Evolutionary conservation across 1,140 invertebrate species (phyloP), one percentile per base, ranked within the genome.

Genomic region (Atta texana): DNA sequence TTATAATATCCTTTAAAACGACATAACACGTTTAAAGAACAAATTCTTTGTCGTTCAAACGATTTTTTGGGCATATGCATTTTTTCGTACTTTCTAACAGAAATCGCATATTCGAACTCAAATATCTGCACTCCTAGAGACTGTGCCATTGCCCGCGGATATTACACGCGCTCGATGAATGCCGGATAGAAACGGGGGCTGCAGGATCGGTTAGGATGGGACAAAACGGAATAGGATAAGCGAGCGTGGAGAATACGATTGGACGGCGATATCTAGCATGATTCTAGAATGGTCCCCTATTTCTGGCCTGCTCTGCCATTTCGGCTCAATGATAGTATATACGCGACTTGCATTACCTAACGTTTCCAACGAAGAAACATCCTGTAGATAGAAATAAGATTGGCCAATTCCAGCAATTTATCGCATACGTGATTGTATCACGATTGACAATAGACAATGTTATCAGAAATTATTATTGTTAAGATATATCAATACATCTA

Each of bases 161-260:
- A 90, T 93, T 93, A 91, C 87, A 85, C 64, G 88, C 88, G 89
- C 88, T 86, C 91, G 92, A 92, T 91, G 91, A 92, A 92, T 90
- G 86, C 88, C 76, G 80, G 86, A 92, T 92, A 84, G 81, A 85
- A 75, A 55, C 66, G 72, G 68, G 63, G n/a, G 39, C 28, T 59
- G 63, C 66, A 59, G 49, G 24, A 86, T 76, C 78, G 85, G 71
- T 82, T 69, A 87, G 88, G n/a, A 82, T 49, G 68, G 87, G 66
- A 89, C 81, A 86, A 86, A 76, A 69, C 66, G 88, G 86, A 91
- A 92, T 90, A 86, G 87, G 88, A 92, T 92, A 91, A 91, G 72
- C 85, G 90, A 87, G 85, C 86, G 85, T 59, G 85, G 84, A 64
- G 85, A 88, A 92, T 92, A 89, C 91, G 88, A 93, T 93, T 91